Evolutionary conservation across 1,140 invertebrate genomes (phyloP).

Genomic region (Lineus longissimus): DNA sequence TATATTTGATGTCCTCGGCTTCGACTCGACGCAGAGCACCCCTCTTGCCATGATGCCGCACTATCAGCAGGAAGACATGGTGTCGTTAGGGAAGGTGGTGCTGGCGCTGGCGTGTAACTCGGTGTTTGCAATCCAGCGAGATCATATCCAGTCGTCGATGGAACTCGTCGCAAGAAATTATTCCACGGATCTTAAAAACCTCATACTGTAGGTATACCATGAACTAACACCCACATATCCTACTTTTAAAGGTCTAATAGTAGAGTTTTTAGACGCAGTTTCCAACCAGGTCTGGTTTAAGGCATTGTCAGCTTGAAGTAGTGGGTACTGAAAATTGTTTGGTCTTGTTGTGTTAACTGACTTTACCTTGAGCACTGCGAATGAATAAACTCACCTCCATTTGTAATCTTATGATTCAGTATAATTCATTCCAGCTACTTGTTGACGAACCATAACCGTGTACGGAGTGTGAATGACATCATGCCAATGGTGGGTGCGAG

Average conservation of each 20-base stretch:
- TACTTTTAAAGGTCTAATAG: too few species aligned
- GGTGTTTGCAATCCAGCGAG: slow-evolving; percentile 76
- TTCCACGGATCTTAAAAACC: slow-evolving; percentile 84
- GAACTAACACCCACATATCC: neutral
- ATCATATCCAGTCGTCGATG: slow-evolving; percentile 74
- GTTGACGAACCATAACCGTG: slow-evolving; percentile 63
- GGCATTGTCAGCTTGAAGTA: too few species aligned
- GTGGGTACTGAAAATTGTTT: too few species aligned
- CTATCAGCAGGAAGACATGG: slow-evolving; percentile 89
- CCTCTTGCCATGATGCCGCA: slow-evolving; percentile 68
- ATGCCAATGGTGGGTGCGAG: slow-evolving; percentile 99
- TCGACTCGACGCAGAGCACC: slow-evolving; percentile 67
- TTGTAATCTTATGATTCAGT: too few species aligned
- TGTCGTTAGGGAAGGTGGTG: slow-evolving; percentile 84
- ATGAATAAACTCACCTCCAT: too few species aligned
- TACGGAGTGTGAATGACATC: slow-evolving; percentile 85
- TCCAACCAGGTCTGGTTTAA: too few species aligned
- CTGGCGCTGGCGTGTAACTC: slow-evolving; percentile 87
- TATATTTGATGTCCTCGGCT: slow-evolving; percentile 79
- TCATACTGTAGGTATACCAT: slow-evolving; percentile 75
- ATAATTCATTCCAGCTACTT: slow-evolving; percentile 60
- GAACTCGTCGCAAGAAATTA: slow-evolving; percentile 86
- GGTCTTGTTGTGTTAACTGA: too few species aligned
- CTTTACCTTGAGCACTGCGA: too few species aligned
- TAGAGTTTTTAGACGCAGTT: too few species aligned